These are phyloP conservation scores for Odontophorus gujanensis DNA, from an alignment of 2,113 vertebrate genomes.

Conservation along the genomic window DNA sequence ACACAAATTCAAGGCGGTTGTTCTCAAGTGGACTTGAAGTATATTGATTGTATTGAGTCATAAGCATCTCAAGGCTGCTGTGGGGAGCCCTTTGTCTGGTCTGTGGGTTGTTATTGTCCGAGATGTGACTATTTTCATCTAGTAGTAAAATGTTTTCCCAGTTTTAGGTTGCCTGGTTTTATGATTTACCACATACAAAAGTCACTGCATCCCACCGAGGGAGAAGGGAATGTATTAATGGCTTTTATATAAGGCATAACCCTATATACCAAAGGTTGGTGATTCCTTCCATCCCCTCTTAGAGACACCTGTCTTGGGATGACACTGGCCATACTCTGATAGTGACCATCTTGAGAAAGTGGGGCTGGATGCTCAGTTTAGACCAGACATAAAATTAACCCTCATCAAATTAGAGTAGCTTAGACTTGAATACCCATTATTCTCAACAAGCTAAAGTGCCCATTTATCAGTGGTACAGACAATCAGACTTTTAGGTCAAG, in stretches of 20 bases:
- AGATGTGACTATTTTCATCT: not conserved
- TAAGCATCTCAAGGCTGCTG: not conserved
- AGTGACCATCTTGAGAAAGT: not conserved
- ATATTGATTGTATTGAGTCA: conserved; percentile 22
- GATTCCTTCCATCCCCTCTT: not conserved
- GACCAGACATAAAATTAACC: not conserved
- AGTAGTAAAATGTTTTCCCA: not conserved
- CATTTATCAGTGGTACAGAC: not conserved
- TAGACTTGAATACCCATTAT: not conserved
- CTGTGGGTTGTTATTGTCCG: not conserved
- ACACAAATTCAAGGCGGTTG: not conserved
- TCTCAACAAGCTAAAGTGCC: not conserved
- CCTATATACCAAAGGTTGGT: rapidly evolving
- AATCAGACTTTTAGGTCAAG: not conserved
- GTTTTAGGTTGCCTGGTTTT: not conserved
- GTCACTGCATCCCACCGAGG: not conserved
- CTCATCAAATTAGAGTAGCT: not conserved
- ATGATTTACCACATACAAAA: not conserved
- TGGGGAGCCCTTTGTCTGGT: not conserved
- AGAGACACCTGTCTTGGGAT: not conserved
- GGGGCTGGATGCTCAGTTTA: not conserved
- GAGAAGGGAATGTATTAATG: not conserved
- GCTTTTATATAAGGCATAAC: not conserved
- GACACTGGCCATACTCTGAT: not conserved
- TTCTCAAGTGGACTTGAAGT: conserved; percentile 33